Base-by-base conservation (phyloP, 2,113 vertebrate genomes). In the Sceloporus undulatus region DNA sequence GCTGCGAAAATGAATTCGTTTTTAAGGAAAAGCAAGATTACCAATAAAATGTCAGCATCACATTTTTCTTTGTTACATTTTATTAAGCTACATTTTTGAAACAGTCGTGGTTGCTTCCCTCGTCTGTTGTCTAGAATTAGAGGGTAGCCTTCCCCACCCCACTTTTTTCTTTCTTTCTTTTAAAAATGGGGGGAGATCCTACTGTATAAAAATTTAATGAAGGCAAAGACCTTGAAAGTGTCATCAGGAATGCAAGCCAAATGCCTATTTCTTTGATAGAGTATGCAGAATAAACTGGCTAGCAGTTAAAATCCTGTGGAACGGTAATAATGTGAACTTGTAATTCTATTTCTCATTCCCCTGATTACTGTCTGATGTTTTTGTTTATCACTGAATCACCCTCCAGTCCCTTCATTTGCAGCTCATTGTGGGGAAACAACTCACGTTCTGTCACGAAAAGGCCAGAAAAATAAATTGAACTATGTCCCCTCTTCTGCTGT, bases 161-260 rank as follows among this genome's bases (percentile, higher is more conserved):
- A 52, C 38, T 48, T 85, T 66, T 34, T 75, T 18, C 13, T 62
- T 10, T 13, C 54, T 62, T 25, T 82, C n/a, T 27, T 90, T 92
- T 91, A n/a, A 88, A 90, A 88, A 9, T 1, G 13, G 9, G 9
- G 25, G 9, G 92, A 91, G 87, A 88, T 40, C 85, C 87, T 40
- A 90, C 48, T 81, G 87, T 86, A 87, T 92, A 92, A 93, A 95
- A 94, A 90, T 91, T 74, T 93, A 95, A 96, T 93, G 91, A 95
- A 93, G 94, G 82, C 88, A 95, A 95, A 96, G 89, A 92, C 89
- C 90, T 95, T 96, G 92, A 96, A 95, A 95, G 90, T 89, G 68
- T 93, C 85, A 79, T 76, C 81, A 74, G 62, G 48, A 90, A 73
- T 84, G 62, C 84, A 96, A 94, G 90, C 59, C 76, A 90, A 94